Evolutionary conservation across 1,140 invertebrate genomes (phyloP).

Genomic region (Drosophila insularis): DNA sequence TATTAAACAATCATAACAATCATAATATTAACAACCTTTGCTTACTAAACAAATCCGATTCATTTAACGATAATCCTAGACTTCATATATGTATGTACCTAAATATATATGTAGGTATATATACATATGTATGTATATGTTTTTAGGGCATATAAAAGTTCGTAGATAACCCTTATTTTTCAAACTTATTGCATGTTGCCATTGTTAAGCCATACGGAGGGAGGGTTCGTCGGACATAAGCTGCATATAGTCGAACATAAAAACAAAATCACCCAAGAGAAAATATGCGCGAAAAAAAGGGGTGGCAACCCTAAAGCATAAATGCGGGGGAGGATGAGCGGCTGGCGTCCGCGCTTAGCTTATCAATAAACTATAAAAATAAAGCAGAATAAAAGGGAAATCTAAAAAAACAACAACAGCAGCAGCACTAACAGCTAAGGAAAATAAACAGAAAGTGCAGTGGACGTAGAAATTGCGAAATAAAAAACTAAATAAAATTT

Average conservation of each 20-base stretch:
- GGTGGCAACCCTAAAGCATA: conserved; percentile 54
- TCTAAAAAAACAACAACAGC: background rate
- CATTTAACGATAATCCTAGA: no score
- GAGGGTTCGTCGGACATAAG: background rate
- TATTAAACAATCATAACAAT: no score
- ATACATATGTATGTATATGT: background rate
- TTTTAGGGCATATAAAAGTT: conserved; percentile 25
- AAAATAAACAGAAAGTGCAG: conserved; percentile 71
- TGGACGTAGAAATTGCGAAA: conserved; percentile 75
- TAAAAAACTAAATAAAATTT: conserved; percentile 69
- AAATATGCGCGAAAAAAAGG: conserved; percentile 49
- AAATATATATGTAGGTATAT: no score
- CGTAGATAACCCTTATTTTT: background rate
- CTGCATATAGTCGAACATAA: conserved; percentile 47
- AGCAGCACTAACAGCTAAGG: conserved; percentile 30
- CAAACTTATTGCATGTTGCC: conserved; percentile 18
- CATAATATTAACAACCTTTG: no score
- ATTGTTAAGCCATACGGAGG: background rate
- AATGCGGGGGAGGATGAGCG: conserved; percentile 23
- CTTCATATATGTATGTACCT: background rate
- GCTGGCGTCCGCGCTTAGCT: conserved; percentile 51
- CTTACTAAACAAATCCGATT: no score
- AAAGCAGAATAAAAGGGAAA: conserved; percentile 10
- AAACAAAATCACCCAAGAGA: conserved; percentile 53
- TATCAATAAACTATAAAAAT: conserved; percentile 80